These are phyloP conservation scores for Pseudachorutes palmiensis DNA, from an alignment of 1,140 invertebrate species.

Conservation along the genomic window DNA sequence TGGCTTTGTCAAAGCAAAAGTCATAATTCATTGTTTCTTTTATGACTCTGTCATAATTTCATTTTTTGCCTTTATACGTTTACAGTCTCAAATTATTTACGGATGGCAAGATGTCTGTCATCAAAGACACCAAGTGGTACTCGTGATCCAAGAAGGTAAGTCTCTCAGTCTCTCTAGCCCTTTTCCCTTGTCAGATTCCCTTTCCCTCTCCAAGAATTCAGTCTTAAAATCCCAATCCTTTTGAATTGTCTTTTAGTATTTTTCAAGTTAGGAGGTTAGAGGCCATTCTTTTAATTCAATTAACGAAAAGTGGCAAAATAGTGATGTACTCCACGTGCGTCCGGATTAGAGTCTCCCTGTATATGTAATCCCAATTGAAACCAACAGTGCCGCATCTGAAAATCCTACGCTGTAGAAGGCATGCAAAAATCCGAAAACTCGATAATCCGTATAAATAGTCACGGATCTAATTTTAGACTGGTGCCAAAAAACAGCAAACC, in stretches of 20 bases:
- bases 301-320: too few relatives aligned
- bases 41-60: slow-evolving; percentile 26
- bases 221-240: too few relatives aligned
- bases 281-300: too few relatives aligned
- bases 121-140: slow-evolving; percentile 26
- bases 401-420: too few relatives aligned
- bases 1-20: not conserved
- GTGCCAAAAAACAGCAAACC: slow-evolving; percentile 37
- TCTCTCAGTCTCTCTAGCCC: not conserved
- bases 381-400: too few relatives aligned
- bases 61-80: slow-evolving; percentile 9
- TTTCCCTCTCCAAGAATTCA: too few relatives aligned
- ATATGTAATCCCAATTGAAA: too few relatives aligned
- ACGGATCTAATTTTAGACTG: slow-evolving; percentile 34
- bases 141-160: slow-evolving; percentile 35
- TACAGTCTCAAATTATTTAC: slow-evolving; percentile 36
- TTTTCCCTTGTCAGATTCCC: too few relatives aligned
- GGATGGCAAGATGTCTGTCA: slow-evolving; percentile 39
- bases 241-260: too few relatives aligned
- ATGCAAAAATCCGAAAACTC: not conserved
- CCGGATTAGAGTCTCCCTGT: too few relatives aligned
- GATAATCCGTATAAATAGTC: not conserved
- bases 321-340: too few relatives aligned
- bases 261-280: too few relatives aligned
- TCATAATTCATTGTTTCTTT: slow-evolving; percentile 14